phyloP scores from a whole-genome alignment of 2,797 vertebrate species.

The Anas georgica region DNA sequence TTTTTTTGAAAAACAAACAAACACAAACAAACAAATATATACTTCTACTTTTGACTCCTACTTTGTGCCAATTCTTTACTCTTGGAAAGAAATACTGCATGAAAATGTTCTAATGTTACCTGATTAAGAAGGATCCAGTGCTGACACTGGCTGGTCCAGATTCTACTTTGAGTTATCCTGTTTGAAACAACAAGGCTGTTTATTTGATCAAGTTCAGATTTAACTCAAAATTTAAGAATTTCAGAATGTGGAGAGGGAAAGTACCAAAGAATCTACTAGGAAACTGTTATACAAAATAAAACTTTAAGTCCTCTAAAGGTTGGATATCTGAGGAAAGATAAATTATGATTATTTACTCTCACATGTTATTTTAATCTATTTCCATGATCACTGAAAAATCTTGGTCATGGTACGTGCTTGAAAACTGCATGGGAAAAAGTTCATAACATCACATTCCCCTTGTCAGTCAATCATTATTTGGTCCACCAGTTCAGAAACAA shows the following conservation, averaged over 20 bases:
- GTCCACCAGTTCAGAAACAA: background rate
- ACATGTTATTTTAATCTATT: background rate
- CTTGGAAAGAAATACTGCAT: background rate
- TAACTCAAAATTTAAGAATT: background rate
- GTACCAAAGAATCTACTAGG: background rate
- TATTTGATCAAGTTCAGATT: background rate
- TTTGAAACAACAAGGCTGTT: background rate
- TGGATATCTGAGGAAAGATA: background rate
- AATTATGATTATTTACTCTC: background rate
- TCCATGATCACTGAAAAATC: background rate
- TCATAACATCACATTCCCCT: background rate
- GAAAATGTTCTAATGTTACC: background rate
- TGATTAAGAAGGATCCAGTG: background rate
- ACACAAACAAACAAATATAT: background rate
- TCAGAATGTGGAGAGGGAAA: background rate
- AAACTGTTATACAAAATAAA: background rate
- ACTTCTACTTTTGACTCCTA: background rate
- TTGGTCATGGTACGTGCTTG: background rate
- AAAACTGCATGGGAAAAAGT: background rate
- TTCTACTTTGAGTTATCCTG: background rate
- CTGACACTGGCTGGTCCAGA: background rate
- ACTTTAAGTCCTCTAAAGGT: background rate
- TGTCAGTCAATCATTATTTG: background rate
- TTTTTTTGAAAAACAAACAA: background rate
- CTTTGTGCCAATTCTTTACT: background rate